Evolutionary conservation across 2,113 vertebrate species (phyloP), one percentile per base, ranked within the genome.

Genomic region (Mixornis gularis): DNA sequence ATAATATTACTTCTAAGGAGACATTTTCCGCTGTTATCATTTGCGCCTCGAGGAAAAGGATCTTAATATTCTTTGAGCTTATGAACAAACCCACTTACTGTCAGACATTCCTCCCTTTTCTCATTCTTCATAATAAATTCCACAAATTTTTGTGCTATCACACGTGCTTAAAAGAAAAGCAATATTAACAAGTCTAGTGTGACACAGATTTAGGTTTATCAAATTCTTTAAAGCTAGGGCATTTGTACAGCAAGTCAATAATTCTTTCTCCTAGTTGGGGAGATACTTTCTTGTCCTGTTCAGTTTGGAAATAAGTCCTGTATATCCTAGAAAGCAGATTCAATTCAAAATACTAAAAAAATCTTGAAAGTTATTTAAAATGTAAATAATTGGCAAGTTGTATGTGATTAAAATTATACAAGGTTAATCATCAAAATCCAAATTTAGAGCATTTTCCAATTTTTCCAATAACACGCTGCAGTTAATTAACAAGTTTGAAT

Each of bases 1-100:
- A 91, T 77, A 87, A 65, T 77, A 87, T 71, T 72, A 77, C 19
- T 64, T 92, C 30, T 73, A 90, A 91, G 78, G 90, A 71, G 40
- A 25, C 20, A 62, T 84, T 92, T 91, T 90, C 69, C 38, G 15
- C 27, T 92, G 32, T 81, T 76, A 63, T 46, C 3, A 68, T 93
- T 79, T 81, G 59, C 0, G 0, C 38, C 62, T 65, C 44, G 12
- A 76, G 30, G 72, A 64, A 86, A 79, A 93, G 11, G 56, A 69
- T 53, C 60, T 78, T 82, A 76, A 72, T 84, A 80, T 68, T 68
- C 49, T 29, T 65, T 48, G n/a, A 84, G 18, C 36, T 84, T 84
- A 70, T 43, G 32, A 87, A 30, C 32, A 89, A 59, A 60, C 9
- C 14, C 17, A 63, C 59, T 77, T 53, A 63, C 6, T 77, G 26